Base-by-base conservation (phyloP, 2,797 vertebrate species). In the Chelidonichthys spinosus region DNA sequence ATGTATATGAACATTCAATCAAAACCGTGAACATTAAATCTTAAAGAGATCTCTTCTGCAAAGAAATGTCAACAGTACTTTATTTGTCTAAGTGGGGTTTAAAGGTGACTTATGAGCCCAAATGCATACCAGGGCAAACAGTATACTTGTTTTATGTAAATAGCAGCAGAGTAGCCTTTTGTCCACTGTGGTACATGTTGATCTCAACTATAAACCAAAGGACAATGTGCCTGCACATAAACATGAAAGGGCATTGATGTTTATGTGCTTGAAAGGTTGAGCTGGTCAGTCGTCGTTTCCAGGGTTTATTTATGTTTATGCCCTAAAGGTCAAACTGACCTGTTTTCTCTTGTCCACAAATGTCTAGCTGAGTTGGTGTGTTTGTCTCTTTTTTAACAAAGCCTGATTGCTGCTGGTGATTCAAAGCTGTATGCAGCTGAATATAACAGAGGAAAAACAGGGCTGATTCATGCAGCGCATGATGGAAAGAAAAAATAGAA, bases 251-350 rank as follows among this genome's bases (percentile, higher is more conserved):
- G 6, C 11, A n/a, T 47, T 52, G 37, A 4, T 0, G 6, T 9
- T 4, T 10, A 4, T 15, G 10, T 32, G 47, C 9, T 69, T 7
- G 13, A 32, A 49, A 63, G 25, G 49, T 42, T 69, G 33, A 46
- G 35, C 3, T 39, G 9, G 5, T 18, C 42, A 62, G 18, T 25
- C 6, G 11, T 11, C 0, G 5, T 74, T 33, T 4, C 2, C 25
- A 25, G 25, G 25, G 18, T 42, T 35, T 43, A 0, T 17, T 32
- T 0, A 4, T 44, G 13, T 10, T 7, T 7, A 4, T 4, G 6
- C 1, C 6, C 17, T 47, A n/a, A 36, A 76, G 77, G 85, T 86
- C 69, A 53, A 13, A 58, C 18, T 67, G 79, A 87, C 75, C 78
- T 7, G 1, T 15, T 10, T 63, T 36, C 11, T 2, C 43, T 15